These are phyloP conservation scores for Hepsetus odoe DNA, from an alignment of 2,113 vertebrate species.

Conservation along the genomic window DNA sequence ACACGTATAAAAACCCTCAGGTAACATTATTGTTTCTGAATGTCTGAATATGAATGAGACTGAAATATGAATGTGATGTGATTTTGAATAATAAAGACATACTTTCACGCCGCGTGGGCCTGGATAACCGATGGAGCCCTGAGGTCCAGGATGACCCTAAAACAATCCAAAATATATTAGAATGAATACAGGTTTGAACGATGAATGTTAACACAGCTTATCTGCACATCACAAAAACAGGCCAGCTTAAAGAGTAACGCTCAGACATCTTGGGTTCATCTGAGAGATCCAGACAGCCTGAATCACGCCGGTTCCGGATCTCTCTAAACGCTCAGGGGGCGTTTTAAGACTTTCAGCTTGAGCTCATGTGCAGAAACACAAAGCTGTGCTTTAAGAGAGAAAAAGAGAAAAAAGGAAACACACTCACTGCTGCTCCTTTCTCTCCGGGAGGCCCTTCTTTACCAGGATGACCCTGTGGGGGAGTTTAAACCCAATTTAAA, in stretches of 20 bases:
- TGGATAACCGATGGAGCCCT: constrained; percentile 94
- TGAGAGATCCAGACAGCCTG: background rate
- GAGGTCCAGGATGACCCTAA: constrained; percentile 88
- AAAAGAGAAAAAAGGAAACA: background rate
- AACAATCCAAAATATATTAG: constrained; percentile 12
- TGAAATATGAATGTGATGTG: background rate
- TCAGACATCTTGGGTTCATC: background rate
- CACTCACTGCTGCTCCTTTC: constrained; percentile 88
- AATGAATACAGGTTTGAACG: background rate
- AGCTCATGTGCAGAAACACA: background rate
- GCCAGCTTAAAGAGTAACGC: background rate
- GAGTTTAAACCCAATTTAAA: background rate
- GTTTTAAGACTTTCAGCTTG: background rate
- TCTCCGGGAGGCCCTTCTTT: constrained; percentile 96
- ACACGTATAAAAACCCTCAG: background rate
- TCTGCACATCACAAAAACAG: background rate
- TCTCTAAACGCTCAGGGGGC: background rate
- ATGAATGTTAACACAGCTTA: background rate
- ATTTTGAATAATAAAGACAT: constrained; percentile 41
- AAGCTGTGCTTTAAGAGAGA: background rate
- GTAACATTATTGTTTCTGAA: background rate
- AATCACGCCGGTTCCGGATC: background rate
- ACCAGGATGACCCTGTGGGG: constrained; percentile 90
- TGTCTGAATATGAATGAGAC: background rate
- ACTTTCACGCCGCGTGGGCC: constrained; percentile 98